Conservation (phyloP, 2,888 invertebrate genomes). For the Altica lythri region DNA sequence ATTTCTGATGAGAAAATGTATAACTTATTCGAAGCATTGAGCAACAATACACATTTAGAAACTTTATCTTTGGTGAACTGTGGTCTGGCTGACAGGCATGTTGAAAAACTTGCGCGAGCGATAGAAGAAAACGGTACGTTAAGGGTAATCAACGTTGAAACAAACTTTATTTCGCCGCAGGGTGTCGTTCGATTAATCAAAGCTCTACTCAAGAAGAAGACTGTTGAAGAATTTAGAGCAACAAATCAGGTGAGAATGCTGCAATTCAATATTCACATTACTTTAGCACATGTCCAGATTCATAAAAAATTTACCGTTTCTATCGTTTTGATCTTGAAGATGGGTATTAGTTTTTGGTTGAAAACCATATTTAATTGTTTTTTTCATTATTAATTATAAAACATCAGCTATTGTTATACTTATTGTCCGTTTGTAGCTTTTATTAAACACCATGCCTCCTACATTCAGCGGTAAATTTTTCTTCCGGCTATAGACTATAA, state of each 20-base stretch:
- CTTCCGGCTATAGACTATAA: no score
- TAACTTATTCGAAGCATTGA: constrained; percentile 84
- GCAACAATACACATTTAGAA: constrained; percentile 89
- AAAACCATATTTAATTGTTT: no score
- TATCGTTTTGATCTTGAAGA: no score
- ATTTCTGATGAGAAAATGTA: constrained; percentile 95
- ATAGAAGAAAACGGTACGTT: constrained; percentile 79
- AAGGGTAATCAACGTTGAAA: constrained; percentile 89
- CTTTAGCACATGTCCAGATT: no score
- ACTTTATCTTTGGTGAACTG: constrained; percentile 92
- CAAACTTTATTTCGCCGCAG: constrained; percentile 93
- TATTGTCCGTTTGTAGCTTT: no score
- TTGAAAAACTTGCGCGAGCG: constrained; percentile 79
- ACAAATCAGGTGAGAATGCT: constrained; percentile 84
- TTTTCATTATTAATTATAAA: no score
- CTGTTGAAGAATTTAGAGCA: constrained; percentile 93
- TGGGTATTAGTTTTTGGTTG: no score
- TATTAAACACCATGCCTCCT: no score
- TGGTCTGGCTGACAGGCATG: constrained; percentile 88
- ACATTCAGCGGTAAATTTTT: no score
- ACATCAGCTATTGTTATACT: no score
- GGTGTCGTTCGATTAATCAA: constrained; percentile 85
- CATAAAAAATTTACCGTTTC: no score
- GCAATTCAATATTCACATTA: constrained; percentile 12
- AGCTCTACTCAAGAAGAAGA: constrained; percentile 82